Evolutionary conservation across 2,113 vertebrate genomes (phyloP).

Genomic region (Redunca redunca): DNA sequence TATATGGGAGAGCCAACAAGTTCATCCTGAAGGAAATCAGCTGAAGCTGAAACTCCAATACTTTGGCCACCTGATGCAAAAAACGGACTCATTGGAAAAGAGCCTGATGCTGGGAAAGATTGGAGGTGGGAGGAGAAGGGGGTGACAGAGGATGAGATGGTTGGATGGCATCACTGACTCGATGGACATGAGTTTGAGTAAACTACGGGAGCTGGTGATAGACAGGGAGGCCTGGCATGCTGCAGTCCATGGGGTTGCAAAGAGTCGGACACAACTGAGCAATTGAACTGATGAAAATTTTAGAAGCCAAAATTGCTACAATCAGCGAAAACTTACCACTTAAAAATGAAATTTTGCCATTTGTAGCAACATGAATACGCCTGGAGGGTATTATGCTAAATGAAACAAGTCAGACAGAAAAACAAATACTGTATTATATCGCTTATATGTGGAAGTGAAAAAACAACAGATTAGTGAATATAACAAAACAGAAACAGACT

Average conservation of each 20-base stretch:
- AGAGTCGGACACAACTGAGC: neutral
- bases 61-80: neutral
- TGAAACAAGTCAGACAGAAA: neutral
- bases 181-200: neutral
- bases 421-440: neutral
- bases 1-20: neutral
- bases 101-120: neutral
- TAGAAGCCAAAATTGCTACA: neutral
- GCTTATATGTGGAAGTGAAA: neutral
- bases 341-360: neutral
- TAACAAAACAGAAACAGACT: neutral
- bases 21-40: neutral
- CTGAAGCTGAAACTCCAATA: neutral
- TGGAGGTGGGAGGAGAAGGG: neutral
- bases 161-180: rapidly evolving
- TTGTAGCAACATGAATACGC: neutral
- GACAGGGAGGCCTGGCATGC: neutral
- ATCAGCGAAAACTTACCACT: neutral
- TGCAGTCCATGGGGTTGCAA: neutral
- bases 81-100: neutral
- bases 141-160: neutral
- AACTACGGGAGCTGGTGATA: neutral
- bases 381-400: neutral
- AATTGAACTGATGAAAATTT: neutral
- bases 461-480: neutral